Evolutionary conservation across 2,888 invertebrate species (phyloP), one percentile per base, ranked within the genome.

Genomic region (Torymus texanus): DNA sequence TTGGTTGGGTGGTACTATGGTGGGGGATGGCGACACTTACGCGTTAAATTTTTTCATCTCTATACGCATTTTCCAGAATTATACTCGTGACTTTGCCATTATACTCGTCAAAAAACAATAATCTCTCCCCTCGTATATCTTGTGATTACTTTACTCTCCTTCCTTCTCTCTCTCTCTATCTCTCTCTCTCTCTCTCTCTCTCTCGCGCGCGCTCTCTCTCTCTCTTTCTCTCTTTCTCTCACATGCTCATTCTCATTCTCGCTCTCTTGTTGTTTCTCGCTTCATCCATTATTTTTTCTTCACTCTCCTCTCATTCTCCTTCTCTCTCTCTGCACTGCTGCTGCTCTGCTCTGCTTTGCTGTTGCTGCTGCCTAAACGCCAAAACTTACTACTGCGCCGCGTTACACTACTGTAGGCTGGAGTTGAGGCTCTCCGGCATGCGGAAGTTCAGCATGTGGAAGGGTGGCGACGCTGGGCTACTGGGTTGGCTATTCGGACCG

Each of bases 401-500:
- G 73, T 71, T 66, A 78, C 67, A 90, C 90, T 90, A 90, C 88
- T 88, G 90, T 87, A 90, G 87, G 87, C 89, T 90, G 85, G 90
- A 88, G 85, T 90, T 90, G 86, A 90, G 88, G 86, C 89, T 88
- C 85, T 94, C 92, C 14, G 95, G 95, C 84, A 95, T 91, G 87
- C 95, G 95, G 91, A 93, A 95, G 89, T 94, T 94, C 87, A 95
- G 94, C 92, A 95, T 94, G 91, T 95, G 94, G 90, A 93, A 95
- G 78, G 93, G 93, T n/a, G 94, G 94, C 84, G 93, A 93, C 11
- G 94, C 93, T 0, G 95, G 95, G 86, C 95, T 95, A 78, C 91
- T 88, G 82, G 93, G 91, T 81, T 91, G 89, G 82, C 89, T 89
- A 83, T 88, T 87, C 58, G 91, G 88, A 78, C 89, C 91, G 80